phyloP scores from a whole-genome alignment of 2,113 vertebrate species.

The Macrotis lagotis region DNA sequence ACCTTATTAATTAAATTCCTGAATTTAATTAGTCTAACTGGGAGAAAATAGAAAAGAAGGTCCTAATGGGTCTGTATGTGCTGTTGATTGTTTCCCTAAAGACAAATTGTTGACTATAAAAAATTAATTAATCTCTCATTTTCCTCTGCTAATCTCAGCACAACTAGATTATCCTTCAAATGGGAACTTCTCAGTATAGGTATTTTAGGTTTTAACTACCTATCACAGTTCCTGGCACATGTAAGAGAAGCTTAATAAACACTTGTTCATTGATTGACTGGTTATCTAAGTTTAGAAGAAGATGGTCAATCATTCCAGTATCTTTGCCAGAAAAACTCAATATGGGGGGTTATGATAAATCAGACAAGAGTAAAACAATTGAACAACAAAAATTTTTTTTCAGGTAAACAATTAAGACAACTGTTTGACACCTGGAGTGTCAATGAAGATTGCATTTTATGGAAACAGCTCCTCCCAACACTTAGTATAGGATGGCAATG shows the following conservation, averaged over 20 bases:
- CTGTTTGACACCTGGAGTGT: background rate
- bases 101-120: background rate
- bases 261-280: background rate
- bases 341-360: background rate
- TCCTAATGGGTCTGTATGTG: background rate
- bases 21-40: background rate
- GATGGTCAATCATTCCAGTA: background rate
- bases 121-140: slow-evolving; percentile 1
- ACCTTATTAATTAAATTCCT: background rate
- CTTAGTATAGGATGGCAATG: background rate
- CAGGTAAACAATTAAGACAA: background rate
- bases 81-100: background rate
- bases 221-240: background rate
- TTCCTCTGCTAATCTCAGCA: background rate
- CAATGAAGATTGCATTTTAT: background rate
- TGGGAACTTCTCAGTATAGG: background rate
- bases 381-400: background rate
- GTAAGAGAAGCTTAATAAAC: background rate
- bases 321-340: background rate
- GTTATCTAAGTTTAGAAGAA: background rate
- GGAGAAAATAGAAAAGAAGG: background rate
- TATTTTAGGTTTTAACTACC: background rate
- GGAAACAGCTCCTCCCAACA: background rate
- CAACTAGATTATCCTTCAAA: background rate
- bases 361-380: background rate